Percentiles rank a stretch among this genome's conserved stretches.
phyloP scores from a whole-genome alignment of 1,140 invertebrate species.

The Rhagoletis pomonella region DNA sequence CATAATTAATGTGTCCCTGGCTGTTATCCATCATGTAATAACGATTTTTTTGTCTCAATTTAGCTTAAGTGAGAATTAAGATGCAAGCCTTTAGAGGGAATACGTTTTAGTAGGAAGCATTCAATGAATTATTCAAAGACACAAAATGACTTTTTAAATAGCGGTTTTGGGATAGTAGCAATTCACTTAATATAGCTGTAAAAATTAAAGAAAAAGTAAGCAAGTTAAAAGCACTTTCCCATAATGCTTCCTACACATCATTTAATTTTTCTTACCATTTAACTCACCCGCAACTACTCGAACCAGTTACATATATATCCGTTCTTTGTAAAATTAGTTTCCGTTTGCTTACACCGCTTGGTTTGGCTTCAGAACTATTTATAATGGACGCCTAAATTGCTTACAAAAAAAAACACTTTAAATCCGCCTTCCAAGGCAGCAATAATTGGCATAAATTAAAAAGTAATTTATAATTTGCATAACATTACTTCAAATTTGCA shows the following conservation, averaged over 20 bases:
- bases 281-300: neutral
- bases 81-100: no score
- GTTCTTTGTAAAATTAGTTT: neutral
- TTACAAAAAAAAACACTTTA: neutral
- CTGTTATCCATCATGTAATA: neutral
- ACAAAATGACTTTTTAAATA: no score
- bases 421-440: neutral
- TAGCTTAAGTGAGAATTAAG: neutral
- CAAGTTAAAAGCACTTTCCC: no score
- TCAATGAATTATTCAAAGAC: no score
- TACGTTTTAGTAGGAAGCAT: no score
- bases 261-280: neutral
- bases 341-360: neutral
- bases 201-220: no score
- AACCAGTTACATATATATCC: neutral
- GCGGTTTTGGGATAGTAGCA: no score
- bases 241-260: no score
- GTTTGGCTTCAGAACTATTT: neutral
- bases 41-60: neutral
- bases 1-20: neutral
- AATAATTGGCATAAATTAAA: conserved; percentile 13
- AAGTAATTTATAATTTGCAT: conserved; percentile 14
- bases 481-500: neutral
- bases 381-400: neutral
- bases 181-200: no score